Evolutionary conservation across 2,113 vertebrate species (phyloP).

Genomic region (Bothrops jararaca): DNA sequence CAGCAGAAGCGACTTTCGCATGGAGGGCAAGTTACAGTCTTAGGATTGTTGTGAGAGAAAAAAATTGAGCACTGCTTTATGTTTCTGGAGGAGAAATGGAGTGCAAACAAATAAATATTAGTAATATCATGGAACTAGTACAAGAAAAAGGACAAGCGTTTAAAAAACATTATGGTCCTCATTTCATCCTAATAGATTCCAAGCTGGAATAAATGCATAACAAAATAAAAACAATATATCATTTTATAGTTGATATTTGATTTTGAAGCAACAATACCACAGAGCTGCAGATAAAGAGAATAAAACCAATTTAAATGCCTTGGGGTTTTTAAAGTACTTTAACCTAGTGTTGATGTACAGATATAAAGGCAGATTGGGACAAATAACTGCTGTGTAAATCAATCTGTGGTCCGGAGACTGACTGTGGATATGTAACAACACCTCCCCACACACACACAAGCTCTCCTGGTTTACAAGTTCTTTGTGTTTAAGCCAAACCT

Average conservation of each 20-base stretch:
- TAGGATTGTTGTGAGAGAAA: neutral
- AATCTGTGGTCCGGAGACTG: neutral
- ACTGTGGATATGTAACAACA: neutral
- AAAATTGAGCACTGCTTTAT: neutral
- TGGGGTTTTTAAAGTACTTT: neutral
- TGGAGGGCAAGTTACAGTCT: neutral
- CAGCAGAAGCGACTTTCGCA: neutral
- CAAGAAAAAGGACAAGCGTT: neutral
- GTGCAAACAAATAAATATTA: neutral
- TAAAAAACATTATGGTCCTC: neutral
- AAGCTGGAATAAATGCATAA: neutral
- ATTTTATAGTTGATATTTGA: neutral
- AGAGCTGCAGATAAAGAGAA: neutral
- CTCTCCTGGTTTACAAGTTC: neutral
- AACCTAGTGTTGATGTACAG: neutral
- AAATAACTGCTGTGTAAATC: neutral
- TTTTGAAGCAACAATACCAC: neutral
- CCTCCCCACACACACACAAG: accelerated
- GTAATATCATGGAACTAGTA: neutral
- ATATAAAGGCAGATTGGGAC: neutral
- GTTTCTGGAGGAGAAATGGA: neutral
- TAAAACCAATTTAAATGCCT: neutral
- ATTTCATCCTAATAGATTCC: neutral
- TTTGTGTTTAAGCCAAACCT: neutral
- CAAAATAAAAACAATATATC: neutral